phyloP scores from a whole-genome alignment of 2,888 invertebrate species.

The Leuctra nigra region DNA sequence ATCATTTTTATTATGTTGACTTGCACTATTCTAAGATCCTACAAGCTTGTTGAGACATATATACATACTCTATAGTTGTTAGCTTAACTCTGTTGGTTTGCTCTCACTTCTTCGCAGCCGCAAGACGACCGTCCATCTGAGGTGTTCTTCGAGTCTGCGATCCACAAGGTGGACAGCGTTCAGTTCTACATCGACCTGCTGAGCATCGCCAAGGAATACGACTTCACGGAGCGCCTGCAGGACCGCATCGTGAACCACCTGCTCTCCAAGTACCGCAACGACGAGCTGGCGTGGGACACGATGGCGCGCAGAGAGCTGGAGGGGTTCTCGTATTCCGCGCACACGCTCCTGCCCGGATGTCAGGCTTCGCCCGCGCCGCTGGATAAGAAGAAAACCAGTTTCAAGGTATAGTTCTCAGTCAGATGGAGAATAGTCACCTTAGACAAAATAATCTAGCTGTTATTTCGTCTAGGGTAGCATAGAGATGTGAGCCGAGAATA shows the following conservation, averaged over 20 bases:
- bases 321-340: slow-evolving; percentile 34
- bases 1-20: too few species aligned
- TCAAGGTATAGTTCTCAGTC: too few species aligned
- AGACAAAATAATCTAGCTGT: too few species aligned
- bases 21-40: too few species aligned
- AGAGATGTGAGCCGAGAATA: too few species aligned
- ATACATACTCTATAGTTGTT: too few species aligned
- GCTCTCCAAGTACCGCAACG: slow-evolving; percentile 39
- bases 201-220: slow-evolving; percentile 50
- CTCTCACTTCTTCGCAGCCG: too few species aligned
- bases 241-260: slow-evolving; percentile 35
- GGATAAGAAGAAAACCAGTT: neutral
- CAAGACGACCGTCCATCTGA: slow-evolving; percentile 47
- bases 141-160: slow-evolving; percentile 54
- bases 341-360: neutral
- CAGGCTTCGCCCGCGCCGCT: neutral
- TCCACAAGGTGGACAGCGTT: slow-evolving; percentile 49
- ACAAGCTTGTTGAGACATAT: too few species aligned
- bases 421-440: too few species aligned
- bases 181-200: slow-evolving; percentile 54
- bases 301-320: slow-evolving; percentile 53
- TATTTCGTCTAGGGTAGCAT: too few species aligned
- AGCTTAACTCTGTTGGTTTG: too few species aligned
- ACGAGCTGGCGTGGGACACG: slow-evolving; percentile 52
- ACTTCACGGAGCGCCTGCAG: slow-evolving; percentile 52